A percentile compares a stretch with the other conserved stretches of the same genome.
Evolutionary conservation across 1,140 invertebrate species (phyloP).

Genomic region (Gonatopus flavifemur): DNA sequence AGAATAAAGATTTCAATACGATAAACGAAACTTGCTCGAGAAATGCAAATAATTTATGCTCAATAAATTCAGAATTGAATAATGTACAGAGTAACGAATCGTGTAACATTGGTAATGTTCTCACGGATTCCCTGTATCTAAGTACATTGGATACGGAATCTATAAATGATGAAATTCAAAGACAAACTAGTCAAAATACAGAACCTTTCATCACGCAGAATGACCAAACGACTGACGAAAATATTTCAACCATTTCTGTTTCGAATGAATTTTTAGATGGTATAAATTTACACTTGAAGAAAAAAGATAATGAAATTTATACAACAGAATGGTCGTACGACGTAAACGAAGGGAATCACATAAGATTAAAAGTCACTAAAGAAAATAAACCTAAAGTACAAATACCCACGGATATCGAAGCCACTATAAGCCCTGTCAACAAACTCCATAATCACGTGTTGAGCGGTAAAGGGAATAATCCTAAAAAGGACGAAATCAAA

Average conservation of each 20-base stretch:
- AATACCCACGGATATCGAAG: conserved; percentile 10
- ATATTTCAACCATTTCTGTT: conserved; percentile 26
- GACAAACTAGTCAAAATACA: conserved; percentile 12
- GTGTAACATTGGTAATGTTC: conserved; percentile 10
- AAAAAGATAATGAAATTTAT: conserved; percentile 26
- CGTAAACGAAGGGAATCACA: conserved; percentile 12
- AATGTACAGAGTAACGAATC: conserved; percentile 19
- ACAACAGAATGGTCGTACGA: conserved; percentile 30
- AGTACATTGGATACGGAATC: conserved; percentile 23
- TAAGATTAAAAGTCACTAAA: conserved; percentile 22
- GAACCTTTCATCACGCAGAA: conserved; percentile 24
- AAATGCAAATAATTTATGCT: conserved; percentile 7
- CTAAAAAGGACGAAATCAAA: conserved; percentile 12
- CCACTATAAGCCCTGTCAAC: conserved; percentile 5
- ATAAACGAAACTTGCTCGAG: neutral
- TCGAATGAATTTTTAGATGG: conserved; percentile 24
- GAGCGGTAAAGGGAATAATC: conserved; percentile 1
- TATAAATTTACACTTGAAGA: conserved; percentile 34
- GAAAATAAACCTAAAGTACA: conserved; percentile 19
- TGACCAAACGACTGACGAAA: conserved; percentile 26
- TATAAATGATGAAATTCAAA: conserved; percentile 31
- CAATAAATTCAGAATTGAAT: conserved; percentile 17
- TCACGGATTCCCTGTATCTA: conserved; percentile 23
- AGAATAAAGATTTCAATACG: conserved; percentile 2
- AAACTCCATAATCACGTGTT: conserved; percentile 12